phyloP scores from a whole-genome alignment of 2,888 invertebrate genomes.

The Psococerastis gibbosa region DNA sequence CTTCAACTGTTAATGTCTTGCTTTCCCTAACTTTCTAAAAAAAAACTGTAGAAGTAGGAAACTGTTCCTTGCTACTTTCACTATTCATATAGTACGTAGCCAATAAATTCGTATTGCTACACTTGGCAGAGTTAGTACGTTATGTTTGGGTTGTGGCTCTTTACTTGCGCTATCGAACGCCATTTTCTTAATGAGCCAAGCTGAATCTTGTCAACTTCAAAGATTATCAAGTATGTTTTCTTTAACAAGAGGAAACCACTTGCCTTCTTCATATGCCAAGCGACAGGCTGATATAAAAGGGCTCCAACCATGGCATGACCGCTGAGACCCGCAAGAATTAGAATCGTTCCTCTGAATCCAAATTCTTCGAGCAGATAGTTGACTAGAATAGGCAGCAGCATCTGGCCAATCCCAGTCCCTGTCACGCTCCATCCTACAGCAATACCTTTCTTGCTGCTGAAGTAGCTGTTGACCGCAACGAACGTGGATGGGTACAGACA shows the following conservation, averaged over 20 bases:
- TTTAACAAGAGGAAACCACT: neutral
- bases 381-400: constrained; percentile 49
- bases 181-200: neutral
- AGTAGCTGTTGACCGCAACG: constrained; percentile 49
- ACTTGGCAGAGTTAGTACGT: too few species aligned
- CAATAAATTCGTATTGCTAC: too few species aligned
- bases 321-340: constrained; percentile 36
- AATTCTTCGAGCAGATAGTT: constrained; percentile 40
- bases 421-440: constrained; percentile 56
- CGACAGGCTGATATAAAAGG: constrained; percentile 27
- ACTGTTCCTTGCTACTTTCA: too few species aligned
- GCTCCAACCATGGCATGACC: constrained; percentile 15
- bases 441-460: constrained; percentile 40
- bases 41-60: too few species aligned
- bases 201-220: too few species aligned
- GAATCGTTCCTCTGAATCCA: constrained; percentile 40
- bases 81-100: too few species aligned
- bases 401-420: constrained; percentile 54
- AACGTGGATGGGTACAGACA: constrained; percentile 50
- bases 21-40: too few species aligned
- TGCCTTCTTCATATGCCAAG: constrained; percentile 30
- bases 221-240: too few species aligned
- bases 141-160: too few species aligned
- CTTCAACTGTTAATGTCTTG: too few species aligned
- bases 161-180: too few species aligned